A percentile compares a stretch with the other conserved stretches of the same genome.
These are phyloP conservation scores for Sebastes steindachneri DNA, from an alignment of 2,797 vertebrate genomes.

Conservation along the genomic window DNA sequence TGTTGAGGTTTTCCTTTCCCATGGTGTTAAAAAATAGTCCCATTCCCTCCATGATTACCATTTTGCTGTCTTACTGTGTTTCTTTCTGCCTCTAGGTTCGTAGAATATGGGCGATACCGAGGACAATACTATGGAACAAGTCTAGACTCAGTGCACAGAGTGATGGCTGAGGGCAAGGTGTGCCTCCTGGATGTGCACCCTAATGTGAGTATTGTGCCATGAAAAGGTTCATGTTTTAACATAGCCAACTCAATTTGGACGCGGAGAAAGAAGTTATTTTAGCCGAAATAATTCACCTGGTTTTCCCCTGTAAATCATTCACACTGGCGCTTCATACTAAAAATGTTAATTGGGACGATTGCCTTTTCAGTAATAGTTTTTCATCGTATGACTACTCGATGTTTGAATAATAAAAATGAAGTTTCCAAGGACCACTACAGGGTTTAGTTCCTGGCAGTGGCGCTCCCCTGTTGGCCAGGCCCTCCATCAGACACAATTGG, in stretches of 20 bases:
- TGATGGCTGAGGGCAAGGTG: conserved; percentile 91
- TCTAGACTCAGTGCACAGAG: conserved; percentile 88
- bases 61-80: not conserved
- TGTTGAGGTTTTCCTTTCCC: conserved; percentile 11
- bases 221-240: not conserved
- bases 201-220: conserved; percentile 48
- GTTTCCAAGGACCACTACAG: not conserved
- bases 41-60: not conserved
- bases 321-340: not conserved
- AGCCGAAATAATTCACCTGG: not conserved
- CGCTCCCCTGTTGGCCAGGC: not conserved
- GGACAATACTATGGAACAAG: conserved; percentile 93
- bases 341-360: not conserved
- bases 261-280: not conserved
- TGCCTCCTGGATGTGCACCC: conserved; percentile 82
- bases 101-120: conserved; percentile 89
- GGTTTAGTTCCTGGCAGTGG: conserved; percentile 10
- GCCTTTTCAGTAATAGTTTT: not conserved
- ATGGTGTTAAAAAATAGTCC: not conserved
- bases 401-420: conserved; percentile 7
- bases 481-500: not conserved
- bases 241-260: not conserved
- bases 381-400: not conserved
- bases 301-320: not conserved
- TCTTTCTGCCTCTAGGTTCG: conserved; percentile 82